phyloP scores from a whole-genome alignment of 2,888 invertebrate genomes.

The Machimus rusticus region DNA sequence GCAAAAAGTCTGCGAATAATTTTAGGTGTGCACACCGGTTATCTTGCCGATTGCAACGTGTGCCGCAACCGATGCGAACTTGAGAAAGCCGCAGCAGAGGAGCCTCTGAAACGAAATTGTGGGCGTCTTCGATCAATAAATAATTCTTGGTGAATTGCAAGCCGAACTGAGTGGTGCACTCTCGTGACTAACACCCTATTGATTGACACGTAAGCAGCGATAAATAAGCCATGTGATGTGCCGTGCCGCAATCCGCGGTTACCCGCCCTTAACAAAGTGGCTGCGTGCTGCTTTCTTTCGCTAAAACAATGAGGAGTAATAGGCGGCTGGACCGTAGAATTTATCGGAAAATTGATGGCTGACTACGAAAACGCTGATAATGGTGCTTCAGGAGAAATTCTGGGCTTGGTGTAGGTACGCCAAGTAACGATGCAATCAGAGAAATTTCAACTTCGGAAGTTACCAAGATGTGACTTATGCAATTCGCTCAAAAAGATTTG shows the following conservation, averaged over 20 bases:
- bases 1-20: constrained; percentile 1
- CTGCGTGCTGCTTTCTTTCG: not conserved
- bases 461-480: not conserved
- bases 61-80: not conserved
- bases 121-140: constrained; percentile 37
- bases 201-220: constrained; percentile 25
- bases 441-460: not conserved
- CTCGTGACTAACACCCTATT: constrained; percentile 24
- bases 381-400: not conserved
- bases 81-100: not conserved
- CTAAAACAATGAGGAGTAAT: constrained; percentile 12
- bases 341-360: constrained; percentile 20
- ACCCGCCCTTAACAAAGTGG: constrained; percentile 25
- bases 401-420: not conserved
- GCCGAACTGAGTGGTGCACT: constrained; percentile 8
- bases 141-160: constrained; percentile 13
- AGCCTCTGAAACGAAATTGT: constrained; percentile 5
- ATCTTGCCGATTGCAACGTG: not conserved
- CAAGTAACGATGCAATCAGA: not conserved
- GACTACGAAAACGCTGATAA: not conserved
- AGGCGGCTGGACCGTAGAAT: not conserved
- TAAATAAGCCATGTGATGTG: constrained; percentile 30
- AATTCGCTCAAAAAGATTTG: not conserved
- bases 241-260: not conserved
- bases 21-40: constrained; percentile 7